Evolutionary conservation across 2,888 invertebrate genomes (phyloP).

Genomic region (Hirtodrosophila trivittata): DNA sequence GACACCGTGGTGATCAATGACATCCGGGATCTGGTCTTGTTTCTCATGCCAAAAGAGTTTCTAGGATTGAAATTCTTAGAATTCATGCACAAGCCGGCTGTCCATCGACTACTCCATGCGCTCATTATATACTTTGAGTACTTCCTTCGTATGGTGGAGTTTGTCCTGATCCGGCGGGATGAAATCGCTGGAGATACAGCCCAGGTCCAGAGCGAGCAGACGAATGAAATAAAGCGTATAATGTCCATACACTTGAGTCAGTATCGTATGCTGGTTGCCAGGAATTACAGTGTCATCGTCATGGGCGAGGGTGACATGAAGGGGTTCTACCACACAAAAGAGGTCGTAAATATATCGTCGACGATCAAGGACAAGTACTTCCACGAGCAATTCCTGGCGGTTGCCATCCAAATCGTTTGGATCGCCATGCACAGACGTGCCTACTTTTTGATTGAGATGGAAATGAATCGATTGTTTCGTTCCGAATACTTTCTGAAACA

Average conservation of each 20-base stretch:
- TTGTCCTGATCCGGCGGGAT: conserved; percentile 79
- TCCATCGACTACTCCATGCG: conserved; percentile 75
- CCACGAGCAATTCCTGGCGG: conserved; percentile 79
- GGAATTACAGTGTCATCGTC: conserved; percentile 80
- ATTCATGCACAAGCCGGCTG: conserved; percentile 74
- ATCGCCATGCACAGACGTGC: conserved; percentile 79
- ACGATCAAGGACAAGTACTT: conserved; percentile 72
- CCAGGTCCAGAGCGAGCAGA: conserved; percentile 75
- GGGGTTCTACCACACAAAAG: conserved; percentile 74
- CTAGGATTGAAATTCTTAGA: conserved; percentile 69
- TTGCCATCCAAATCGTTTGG: conserved; percentile 80
- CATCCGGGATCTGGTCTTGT: conserved; percentile 80
- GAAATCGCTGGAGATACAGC: conserved; percentile 70
- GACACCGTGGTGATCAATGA: conserved; percentile 80
- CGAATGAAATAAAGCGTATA: conserved; percentile 74
- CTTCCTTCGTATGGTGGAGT: conserved; percentile 80
- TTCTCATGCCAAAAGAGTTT: conserved; percentile 74
- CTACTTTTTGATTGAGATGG: conserved; percentile 77
- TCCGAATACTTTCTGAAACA: conserved; percentile 79
- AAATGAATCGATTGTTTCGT: conserved; percentile 81
- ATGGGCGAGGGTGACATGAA: conserved; percentile 67
- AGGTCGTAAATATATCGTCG: conserved; percentile 75
- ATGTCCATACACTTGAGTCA: conserved; percentile 77
- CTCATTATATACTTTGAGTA: conserved; percentile 82
- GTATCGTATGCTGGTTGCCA: conserved; percentile 78